Conservation (phyloP, 1,140 invertebrate genomes). For the Centruroides sculpturatus region DNA sequence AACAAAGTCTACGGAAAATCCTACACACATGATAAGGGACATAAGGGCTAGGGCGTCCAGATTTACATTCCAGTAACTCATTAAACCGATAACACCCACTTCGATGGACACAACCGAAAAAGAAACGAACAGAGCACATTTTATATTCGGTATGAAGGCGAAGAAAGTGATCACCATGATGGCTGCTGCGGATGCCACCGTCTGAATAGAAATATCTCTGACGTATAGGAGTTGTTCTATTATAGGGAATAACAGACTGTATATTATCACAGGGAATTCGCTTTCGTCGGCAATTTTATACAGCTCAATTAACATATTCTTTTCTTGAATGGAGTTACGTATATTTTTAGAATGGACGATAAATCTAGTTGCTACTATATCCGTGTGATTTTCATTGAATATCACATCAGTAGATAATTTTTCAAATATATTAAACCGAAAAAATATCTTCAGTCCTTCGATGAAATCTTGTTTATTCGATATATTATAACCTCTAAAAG, state of each 20-base stretch:
- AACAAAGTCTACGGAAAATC: slow-evolving; percentile 93
- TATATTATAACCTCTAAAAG: too few species aligned
- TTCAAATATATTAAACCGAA: slow-evolving; percentile 31
- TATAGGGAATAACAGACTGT: slow-evolving; percentile 88
- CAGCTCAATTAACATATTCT: slow-evolving; percentile 71
- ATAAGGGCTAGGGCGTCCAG: slow-evolving; percentile 97
- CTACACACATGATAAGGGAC: slow-evolving; percentile 96
- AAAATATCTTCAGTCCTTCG: slow-evolving; percentile 17
- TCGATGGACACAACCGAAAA: slow-evolving; percentile 92
- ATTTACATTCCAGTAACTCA: slow-evolving; percentile 88
- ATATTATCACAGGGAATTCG: slow-evolving; percentile 69
- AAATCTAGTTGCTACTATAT: slow-evolving; percentile 68
- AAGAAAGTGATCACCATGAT: slow-evolving; percentile 95
- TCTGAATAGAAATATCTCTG: slow-evolving; percentile 78
- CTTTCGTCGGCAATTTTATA: slow-evolving; percentile 60
- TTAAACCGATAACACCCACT: slow-evolving; percentile 85
- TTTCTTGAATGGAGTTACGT: slow-evolving; percentile 73
- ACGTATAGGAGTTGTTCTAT: slow-evolving; percentile 91
- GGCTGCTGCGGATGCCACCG: slow-evolving; percentile 74
- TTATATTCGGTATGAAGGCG: slow-evolving; percentile 85
- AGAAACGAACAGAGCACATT: slow-evolving; percentile 87
- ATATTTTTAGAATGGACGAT: slow-evolving; percentile 79
- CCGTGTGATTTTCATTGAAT: slow-evolving; percentile 55
- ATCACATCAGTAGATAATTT: slow-evolving; percentile 65
- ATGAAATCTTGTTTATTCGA: too few species aligned